Evolutionary conservation across 2,888 invertebrate species (phyloP), one percentile per base, ranked within the genome.

Genomic region (Cephus pygmeus): DNA sequence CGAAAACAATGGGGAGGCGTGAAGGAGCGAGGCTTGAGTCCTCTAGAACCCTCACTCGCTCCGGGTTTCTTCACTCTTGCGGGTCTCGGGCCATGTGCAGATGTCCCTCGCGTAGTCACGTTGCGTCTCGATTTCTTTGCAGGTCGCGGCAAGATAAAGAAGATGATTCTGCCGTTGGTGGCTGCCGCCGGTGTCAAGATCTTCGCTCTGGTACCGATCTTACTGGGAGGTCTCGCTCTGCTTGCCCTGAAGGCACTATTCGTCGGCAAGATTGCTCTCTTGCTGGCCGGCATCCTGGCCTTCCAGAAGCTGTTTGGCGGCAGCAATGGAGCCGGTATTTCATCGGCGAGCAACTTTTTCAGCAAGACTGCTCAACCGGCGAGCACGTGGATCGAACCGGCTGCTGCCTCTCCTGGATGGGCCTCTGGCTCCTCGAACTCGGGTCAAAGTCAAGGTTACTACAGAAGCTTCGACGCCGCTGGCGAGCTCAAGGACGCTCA

Each of bases 211-310:
- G 90, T 95, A 0, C 96, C 96, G 0, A 90, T 96, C 11, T 91
- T 96, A 31, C 93, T 97, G 81, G 96, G 95, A 31, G 95, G 95
- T 75, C 92, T 97, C 1, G 95, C 95, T 0, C 92, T 97, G 33
- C 91, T 97, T 83, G 95, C 96, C 34, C 93, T 95, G 73, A 97
- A 97, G 92, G 97, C 97, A 36, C 91, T 96, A 77, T 92, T 97
- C 82, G 93, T 97, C 23, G 95, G 96, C 75, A 97, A 97, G 90
- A 92, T 97, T 79, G 97, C 97, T 1, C 94, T 97, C 82, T 90
- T 96, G 75, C 92, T 96, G 69, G 96, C 96, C 34, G 94, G 95
- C 0, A 92, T 96, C 36, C 89, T 96, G 75, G 95, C 95, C 9
- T 92, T 96, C 83, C 95, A 96, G 87, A 95, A 94, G 85, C 92